Conservation (phyloP, 2,797 vertebrate species). For the Pelochelys cantorii region DNA sequence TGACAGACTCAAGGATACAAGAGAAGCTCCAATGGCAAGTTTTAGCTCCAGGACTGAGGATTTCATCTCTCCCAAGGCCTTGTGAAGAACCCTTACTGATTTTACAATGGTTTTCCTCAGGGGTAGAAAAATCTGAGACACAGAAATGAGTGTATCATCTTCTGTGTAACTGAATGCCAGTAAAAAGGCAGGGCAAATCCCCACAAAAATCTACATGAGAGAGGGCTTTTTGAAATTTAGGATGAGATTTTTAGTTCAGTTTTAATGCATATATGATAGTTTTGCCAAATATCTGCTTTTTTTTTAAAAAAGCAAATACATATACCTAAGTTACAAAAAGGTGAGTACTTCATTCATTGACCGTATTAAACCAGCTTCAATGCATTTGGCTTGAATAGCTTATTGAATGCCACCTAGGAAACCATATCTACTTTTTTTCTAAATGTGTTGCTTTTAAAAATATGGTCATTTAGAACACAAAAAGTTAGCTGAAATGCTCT, state of each 20-base stretch:
- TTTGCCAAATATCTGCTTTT: neutral
- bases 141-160: neutral
- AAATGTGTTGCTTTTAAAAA: neutral
- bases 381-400: neutral
- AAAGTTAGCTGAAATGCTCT: neutral
- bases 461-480: neutral
- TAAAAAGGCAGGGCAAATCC: neutral
- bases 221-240: neutral
- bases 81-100: neutral
- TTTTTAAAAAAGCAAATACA: neutral
- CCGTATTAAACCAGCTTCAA: neutral
- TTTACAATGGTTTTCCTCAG: accelerated
- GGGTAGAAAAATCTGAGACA: neutral
- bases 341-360: neutral
- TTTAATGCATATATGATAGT: neutral
- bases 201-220: neutral
- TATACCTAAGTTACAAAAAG: neutral
- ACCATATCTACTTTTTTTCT: neutral
- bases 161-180: neutral
- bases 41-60: conserved; percentile 20
- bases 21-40: neutral
- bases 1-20: neutral
- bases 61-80: neutral
- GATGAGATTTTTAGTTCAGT: neutral
- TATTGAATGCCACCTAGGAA: neutral